These are phyloP conservation scores for Achroia grisella DNA, from an alignment of 1,140 invertebrate genomes.

Conservation along the genomic window DNA sequence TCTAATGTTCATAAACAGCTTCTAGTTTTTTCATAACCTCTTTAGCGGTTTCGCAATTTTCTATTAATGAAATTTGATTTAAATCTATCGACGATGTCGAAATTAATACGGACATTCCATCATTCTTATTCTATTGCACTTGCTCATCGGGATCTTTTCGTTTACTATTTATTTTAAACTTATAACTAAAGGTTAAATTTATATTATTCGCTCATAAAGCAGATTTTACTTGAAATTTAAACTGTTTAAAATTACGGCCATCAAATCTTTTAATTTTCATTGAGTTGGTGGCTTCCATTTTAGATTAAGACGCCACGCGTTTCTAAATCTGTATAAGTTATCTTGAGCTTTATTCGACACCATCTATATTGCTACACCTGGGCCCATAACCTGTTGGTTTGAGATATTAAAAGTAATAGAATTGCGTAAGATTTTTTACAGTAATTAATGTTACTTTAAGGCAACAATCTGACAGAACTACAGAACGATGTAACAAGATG, in stretches of 20 bases:
- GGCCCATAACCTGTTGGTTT: background rate
- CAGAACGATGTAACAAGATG: too few species aligned
- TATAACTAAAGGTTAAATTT: conserved; percentile 12
- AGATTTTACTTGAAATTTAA: conserved; percentile 32
- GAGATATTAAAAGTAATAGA: too few species aligned
- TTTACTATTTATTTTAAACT: too few species aligned
- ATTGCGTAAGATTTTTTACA: too few species aligned
- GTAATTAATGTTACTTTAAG: too few species aligned
- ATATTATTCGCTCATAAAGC: conserved; percentile 23
- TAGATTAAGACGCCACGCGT: background rate
- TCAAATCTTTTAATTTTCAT: conserved; percentile 31
- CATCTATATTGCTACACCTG: background rate
- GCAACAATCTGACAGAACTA: too few species aligned
- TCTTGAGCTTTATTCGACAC: background rate
- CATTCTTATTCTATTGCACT: background rate
- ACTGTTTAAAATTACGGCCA: conserved; percentile 26
- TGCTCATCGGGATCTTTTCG: background rate
- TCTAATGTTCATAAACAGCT: conserved; percentile 39
- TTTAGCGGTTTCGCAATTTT: conserved; percentile 11
- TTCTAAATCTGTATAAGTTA: background rate
- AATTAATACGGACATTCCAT: background rate
- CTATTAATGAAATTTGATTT: conserved; percentile 8
- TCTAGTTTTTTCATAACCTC: conserved; percentile 40
- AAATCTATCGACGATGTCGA: conserved; percentile 1
- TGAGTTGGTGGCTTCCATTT: background rate